These are phyloP conservation scores for Centruroides vittatus DNA, from an alignment of 1,140 invertebrate genomes.

Conservation along the genomic window DNA sequence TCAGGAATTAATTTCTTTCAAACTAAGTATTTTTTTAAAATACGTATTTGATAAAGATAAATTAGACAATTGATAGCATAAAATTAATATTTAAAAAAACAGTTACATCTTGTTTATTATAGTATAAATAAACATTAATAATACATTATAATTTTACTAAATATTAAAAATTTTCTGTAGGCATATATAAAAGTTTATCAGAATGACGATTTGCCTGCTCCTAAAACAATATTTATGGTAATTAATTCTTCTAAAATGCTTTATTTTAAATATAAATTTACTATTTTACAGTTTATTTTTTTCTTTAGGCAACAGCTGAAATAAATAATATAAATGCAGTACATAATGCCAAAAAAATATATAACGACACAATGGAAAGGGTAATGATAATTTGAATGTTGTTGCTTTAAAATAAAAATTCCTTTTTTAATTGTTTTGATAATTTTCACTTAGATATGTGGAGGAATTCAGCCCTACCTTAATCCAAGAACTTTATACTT, in stretches of 20 bases:
- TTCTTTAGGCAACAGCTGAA: conserved; percentile 79
- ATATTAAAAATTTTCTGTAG: conserved; percentile 22
- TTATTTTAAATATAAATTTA: conserved; percentile 1
- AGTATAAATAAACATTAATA: too few relatives aligned
- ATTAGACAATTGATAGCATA: too few relatives aligned
- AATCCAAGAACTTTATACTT: conserved; percentile 60
- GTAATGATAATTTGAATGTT: conserved; percentile 26
- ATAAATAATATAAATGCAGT: conserved; percentile 92
- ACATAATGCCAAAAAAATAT: conserved; percentile 80
- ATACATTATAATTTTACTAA: background rate
- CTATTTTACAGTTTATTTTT: conserved; percentile 1
- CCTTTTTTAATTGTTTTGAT: background rate
- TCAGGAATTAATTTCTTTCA: too few relatives aligned
- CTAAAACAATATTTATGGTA: conserved; percentile 95
- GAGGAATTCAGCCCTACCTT: conserved; percentile 76
- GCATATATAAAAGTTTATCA: conserved; percentile 94
- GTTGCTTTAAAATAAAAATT: background rate
- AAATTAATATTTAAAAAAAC: too few relatives aligned
- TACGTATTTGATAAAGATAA: too few relatives aligned
- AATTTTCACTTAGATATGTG: conserved; percentile 37
- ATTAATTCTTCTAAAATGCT: conserved; percentile 25
- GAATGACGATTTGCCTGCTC: conserved; percentile 92
- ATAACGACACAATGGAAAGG: conserved; percentile 82
- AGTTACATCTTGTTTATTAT: too few relatives aligned
- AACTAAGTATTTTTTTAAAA: too few relatives aligned